Conservation (phyloP, 2,113 vertebrate species). For the Rhabdornis inornatus region DNA sequence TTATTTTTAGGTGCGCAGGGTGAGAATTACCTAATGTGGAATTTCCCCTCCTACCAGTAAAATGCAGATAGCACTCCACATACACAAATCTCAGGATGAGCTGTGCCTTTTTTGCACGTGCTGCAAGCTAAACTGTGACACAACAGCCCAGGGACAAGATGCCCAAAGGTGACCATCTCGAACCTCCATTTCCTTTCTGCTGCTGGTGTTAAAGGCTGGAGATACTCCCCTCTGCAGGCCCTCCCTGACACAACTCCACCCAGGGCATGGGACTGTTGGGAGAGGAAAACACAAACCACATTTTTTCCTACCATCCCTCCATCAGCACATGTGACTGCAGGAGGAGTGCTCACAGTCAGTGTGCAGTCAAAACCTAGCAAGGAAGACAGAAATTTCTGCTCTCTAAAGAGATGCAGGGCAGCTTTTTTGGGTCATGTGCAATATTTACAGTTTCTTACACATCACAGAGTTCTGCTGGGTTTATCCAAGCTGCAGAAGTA, state of each 20-base stretch:
- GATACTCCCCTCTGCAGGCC: not conserved
- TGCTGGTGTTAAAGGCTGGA: not conserved
- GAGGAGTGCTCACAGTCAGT: not conserved
- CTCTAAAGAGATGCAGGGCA: not conserved
- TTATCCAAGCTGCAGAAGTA: not conserved
- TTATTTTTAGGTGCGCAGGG: not conserved
- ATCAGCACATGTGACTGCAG: accelerated
- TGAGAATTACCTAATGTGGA: not conserved
- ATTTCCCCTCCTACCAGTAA: not conserved
- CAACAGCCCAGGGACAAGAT: not conserved
- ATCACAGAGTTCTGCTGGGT: not conserved
- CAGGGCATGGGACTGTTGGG: not conserved
- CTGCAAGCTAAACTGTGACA: not conserved
- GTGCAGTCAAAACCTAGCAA: not conserved
- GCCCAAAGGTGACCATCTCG: not conserved
- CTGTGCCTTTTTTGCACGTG: accelerated
- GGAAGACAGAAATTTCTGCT: not conserved
- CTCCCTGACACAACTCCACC: not conserved
- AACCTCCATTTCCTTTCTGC: not conserved
- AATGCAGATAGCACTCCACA: not conserved
- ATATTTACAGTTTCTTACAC: not conserved
- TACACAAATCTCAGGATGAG: not conserved
- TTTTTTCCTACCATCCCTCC: not conserved
- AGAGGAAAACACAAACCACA: accelerated
- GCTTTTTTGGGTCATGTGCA: not conserved